phyloP scores from a whole-genome alignment of 2,797 vertebrate species.

The Clarias fuscus region DNA sequence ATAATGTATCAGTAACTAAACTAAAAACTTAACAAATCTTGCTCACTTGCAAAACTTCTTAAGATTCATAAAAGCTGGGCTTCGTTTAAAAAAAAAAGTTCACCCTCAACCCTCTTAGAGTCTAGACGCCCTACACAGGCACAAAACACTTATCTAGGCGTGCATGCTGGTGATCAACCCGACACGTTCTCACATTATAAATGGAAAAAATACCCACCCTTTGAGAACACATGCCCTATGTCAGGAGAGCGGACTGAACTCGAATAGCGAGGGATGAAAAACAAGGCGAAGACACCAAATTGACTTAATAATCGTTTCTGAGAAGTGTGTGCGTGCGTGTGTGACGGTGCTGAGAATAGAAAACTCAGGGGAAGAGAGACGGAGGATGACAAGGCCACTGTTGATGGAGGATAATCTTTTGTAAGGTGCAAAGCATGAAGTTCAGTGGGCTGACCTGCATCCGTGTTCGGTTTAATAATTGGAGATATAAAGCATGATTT shows the following conservation, averaged over 20 bases:
- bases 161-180: background rate
- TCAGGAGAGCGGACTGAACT: background rate
- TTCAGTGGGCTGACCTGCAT: background rate
- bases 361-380: background rate
- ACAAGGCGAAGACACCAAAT: slow-evolving; percentile 6
- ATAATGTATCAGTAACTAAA: no score
- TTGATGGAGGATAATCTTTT: background rate
- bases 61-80: background rate
- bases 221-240: background rate
- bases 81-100: background rate
- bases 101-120: background rate
- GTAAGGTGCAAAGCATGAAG: background rate
- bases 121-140: background rate
- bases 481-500: background rate
- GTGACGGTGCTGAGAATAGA: background rate
- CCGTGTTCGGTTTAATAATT: background rate
- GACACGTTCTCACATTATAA: background rate
- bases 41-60: background rate
- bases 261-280: background rate
- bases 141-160: background rate
- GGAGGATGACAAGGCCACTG: background rate
- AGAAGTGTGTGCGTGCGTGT: background rate
- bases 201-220: background rate
- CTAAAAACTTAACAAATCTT: no score
- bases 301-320: slow-evolving; percentile 2